Conservation (phyloP, 2,113 vertebrate genomes). For the Psilopogon haemacephalus region DNA sequence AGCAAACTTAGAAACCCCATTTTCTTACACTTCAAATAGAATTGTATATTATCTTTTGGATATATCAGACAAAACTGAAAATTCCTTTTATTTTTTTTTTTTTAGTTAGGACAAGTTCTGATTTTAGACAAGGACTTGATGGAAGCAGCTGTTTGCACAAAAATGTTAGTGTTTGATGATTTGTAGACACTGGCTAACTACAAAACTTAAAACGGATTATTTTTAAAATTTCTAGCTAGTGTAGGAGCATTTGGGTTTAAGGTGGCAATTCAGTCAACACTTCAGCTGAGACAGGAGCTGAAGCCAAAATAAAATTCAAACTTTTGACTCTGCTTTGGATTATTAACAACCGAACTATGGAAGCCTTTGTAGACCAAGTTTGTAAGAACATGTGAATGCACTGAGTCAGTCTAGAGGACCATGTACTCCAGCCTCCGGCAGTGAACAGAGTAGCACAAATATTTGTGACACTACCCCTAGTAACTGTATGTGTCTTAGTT, state of each 20-base stretch:
- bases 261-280: background rate
- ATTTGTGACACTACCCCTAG: background rate
- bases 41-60: too few relatives aligned
- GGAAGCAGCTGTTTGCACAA: too few relatives aligned
- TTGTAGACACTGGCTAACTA: too few relatives aligned
- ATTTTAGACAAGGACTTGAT: too few relatives aligned
- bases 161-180: too few relatives aligned
- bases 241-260: background rate
- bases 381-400: background rate
- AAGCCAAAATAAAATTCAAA: background rate
- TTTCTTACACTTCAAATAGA: too few relatives aligned
- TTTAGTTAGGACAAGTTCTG: too few relatives aligned
- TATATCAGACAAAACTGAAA: too few relatives aligned
- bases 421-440: background rate
- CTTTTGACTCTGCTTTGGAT: background rate
- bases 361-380: too few relatives aligned
- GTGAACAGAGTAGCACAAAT: background rate
- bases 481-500: background rate
- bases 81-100: too few relatives aligned
- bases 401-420: background rate
- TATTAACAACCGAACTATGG: background rate
- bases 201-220: too few relatives aligned
- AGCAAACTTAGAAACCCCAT: too few relatives aligned
- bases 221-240: background rate
- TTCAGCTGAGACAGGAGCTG: background rate